phyloP scores from a whole-genome alignment of 1,140 invertebrate species.

The Scaptomyza hsui region DNA sequence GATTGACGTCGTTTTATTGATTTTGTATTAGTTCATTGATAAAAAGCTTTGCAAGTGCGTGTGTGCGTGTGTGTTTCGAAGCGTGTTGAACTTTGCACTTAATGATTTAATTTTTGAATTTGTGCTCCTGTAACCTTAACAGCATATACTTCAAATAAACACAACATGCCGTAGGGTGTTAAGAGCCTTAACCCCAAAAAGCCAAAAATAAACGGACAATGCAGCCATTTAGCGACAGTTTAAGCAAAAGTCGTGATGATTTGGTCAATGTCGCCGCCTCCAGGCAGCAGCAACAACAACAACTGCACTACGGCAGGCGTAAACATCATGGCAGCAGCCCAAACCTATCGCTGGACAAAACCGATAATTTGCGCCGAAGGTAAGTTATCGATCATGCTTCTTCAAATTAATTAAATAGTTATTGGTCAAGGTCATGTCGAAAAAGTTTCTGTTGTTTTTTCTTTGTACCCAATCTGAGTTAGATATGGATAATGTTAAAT shows the following conservation, averaged over 20 bases:
- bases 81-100: conserved; percentile 21
- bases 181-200: conserved; percentile 25
- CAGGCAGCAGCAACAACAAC: conserved; percentile 56
- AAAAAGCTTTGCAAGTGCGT: conserved; percentile 39
- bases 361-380: conserved; percentile 79
- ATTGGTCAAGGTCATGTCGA: conserved; percentile 38
- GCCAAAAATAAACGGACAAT: conserved; percentile 60
- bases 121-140: conserved; percentile 8
- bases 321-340: conserved; percentile 80
- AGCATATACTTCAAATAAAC: background rate
- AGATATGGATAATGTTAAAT: too few relatives aligned
- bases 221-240: conserved; percentile 78
- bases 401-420: conserved; percentile 13
- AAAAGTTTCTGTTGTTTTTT: too few relatives aligned
- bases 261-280: conserved; percentile 67
- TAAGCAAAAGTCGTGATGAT: conserved; percentile 83
- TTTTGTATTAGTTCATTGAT: conserved; percentile 68
- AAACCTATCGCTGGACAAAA: conserved; percentile 76
- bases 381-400: conserved; percentile 37
- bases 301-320: conserved; percentile 54
- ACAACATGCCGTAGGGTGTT: conserved; percentile 64
- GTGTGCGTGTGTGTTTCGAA: background rate
- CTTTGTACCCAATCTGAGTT: too few relatives aligned
- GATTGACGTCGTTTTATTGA: conserved; percentile 63
- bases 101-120: conserved; percentile 7